Evolutionary conservation across 2,113 vertebrate species (phyloP).

Genomic region (Macquaria ambigua): DNA sequence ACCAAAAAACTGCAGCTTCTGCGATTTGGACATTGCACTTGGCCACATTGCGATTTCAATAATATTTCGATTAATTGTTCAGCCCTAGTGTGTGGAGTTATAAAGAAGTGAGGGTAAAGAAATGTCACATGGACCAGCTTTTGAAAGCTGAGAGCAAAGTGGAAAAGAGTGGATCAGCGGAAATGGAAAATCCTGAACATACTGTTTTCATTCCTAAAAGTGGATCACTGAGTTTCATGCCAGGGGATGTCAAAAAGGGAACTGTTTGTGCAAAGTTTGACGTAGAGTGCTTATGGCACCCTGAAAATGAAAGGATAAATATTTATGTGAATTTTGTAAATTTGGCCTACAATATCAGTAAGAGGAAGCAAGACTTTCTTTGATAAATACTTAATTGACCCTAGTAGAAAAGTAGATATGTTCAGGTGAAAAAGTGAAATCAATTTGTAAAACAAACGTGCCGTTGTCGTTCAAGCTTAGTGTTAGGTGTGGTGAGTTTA

Average conservation of each 20-base stretch:
- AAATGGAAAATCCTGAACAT: conserved; percentile 2
- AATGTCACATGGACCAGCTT: background rate
- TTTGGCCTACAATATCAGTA: background rate
- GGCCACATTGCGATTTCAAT: too few species aligned
- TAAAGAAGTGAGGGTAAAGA: background rate
- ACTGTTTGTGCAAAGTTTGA: background rate
- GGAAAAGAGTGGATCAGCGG: background rate
- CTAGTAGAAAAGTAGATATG: background rate
- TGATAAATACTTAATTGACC: background rate
- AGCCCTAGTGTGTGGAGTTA: background rate
- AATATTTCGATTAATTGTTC: too few species aligned
- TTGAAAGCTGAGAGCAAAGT: background rate
- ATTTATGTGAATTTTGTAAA: background rate
- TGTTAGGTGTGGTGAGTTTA: background rate
- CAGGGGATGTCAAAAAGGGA: background rate
- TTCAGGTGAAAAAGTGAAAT: background rate
- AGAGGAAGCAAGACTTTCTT: background rate
- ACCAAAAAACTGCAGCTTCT: too few species aligned
- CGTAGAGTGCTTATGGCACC: background rate
- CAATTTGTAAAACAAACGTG: background rate
- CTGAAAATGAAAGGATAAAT: background rate
- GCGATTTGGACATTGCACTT: too few species aligned
- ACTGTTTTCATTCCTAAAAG: conserved; percentile 12
- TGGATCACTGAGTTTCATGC: background rate
- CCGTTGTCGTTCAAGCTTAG: background rate